Base-by-base conservation (phyloP, 2,888 invertebrate species). In the Pseudococcus viburni region DNA sequence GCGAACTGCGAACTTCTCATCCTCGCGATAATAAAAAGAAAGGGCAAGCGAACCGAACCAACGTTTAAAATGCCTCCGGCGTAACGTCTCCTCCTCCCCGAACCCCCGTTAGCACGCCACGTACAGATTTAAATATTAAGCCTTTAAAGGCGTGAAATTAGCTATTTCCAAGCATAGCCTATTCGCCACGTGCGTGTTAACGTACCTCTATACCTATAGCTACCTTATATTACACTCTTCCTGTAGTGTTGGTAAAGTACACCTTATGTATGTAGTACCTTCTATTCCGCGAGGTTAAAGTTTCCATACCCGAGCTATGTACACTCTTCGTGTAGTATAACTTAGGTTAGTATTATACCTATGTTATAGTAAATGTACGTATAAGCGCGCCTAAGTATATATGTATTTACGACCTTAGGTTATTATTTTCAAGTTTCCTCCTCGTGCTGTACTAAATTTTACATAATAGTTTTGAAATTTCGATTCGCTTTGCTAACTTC, bases 401-500 rank as follows among this genome's bases (percentile, higher is more conserved):
- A 59, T 59, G 68, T 80, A 80, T 80, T 80, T 80, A 80, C 80
- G 80, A 80, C 26, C 42, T 22, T 80, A 42, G 80, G 80, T 80
- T 80, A 80, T 80, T 80, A 80, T 80, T 80, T 80, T 80, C 80
- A 80, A 80, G 42, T 80, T 80, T 80, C 42, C 80, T 39, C 42
- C 42, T 59, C 59, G 59, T 59, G 59, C 59, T 19, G 80, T 80
- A 8, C 5, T 80, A 46, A 80, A 80, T 80, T 80, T 80, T 80
- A 42, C 80, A 42, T 80, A 80, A 80, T 80, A 42, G 46, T 80
- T 80, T 39, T 42, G 42, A 80, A 80, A 42, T 80, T 80, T 80
- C 80, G 80, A 80, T 80, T 80, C 80, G 80, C 80, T 80, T 80
- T 80, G 80, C 80, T 46, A 80, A 80, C 80, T 39, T 73, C n/a